phyloP scores from a whole-genome alignment of 2,888 invertebrate species.

The Drepana falcataria region DNA sequence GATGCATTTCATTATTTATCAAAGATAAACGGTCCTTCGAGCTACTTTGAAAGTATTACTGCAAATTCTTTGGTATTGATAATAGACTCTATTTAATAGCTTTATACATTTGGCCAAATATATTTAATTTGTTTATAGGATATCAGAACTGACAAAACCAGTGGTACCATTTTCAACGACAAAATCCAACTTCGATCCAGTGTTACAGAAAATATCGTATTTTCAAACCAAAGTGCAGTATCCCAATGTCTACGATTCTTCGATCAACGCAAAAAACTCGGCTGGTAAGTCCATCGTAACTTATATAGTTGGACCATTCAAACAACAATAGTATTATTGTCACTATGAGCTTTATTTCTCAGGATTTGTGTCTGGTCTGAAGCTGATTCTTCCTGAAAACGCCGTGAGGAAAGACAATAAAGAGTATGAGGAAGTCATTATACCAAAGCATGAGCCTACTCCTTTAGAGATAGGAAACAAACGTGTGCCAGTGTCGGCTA shows the following conservation, averaged over 20 bases:
- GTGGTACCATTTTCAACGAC: slow-evolving; percentile 69
- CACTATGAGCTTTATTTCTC: slow-evolving; percentile 31
- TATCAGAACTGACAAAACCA: slow-evolving; percentile 66
- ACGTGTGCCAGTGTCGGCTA: slow-evolving; percentile 79
- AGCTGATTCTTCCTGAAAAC: slow-evolving; percentile 88
- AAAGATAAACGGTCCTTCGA: no score
- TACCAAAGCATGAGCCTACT: slow-evolving; percentile 83
- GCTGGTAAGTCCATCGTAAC: slow-evolving; percentile 63
- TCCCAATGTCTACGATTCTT: slow-evolving; percentile 93
- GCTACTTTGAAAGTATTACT: no score
- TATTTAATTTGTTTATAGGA: slow-evolving; percentile 31
- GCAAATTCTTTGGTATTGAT: no score
- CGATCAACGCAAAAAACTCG: slow-evolving; percentile 82
- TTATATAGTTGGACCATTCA: not conserved
- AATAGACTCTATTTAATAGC: no score
- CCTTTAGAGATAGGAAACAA: slow-evolving; percentile 81
- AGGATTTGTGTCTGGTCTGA: slow-evolving; percentile 88
- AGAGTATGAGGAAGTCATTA: slow-evolving; percentile 91
- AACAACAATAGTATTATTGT: not conserved
- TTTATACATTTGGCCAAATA: not conserved
- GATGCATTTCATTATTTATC: no score
- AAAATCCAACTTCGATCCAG: slow-evolving; percentile 50
- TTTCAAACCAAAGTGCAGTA: slow-evolving; percentile 79
- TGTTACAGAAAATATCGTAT: slow-evolving; percentile 62
- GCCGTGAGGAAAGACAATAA: slow-evolving; percentile 84